Base-by-base conservation (phyloP, 2,113 vertebrate species). In the Vimba vimba region DNA sequence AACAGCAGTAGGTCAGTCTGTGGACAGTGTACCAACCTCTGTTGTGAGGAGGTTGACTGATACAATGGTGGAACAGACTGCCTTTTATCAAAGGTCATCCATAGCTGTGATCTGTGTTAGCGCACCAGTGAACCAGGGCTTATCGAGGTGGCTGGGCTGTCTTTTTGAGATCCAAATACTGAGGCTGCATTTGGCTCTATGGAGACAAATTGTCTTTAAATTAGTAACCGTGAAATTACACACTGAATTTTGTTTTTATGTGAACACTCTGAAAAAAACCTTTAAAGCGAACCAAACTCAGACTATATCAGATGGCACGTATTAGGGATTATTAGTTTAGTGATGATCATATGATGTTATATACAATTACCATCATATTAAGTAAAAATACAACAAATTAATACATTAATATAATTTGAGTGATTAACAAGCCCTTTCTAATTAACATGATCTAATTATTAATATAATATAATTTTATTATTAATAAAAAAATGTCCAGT, bases 31-130 rank as follows among this genome's bases (percentile, higher is more conserved):
- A 25, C n/a, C n/a, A 73, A 71, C 52, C 77, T 30, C 84, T 71
- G 64, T 68, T 73, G 64, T 86, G 77, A 80, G 55, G 50, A 79
- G 21, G 57, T 27, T 79, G 84, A 57, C 50, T 80, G 85, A 86
- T 57, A 81, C 30, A 73, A 82, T 79, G 45, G 79, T 27, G 45
- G 71, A 75, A 73, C 73, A 82, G 57, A 33, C 47, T n/a, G 17
- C 21, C 57, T 82, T 86, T 82, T 80, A 82, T 86, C 85, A 86
- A 86, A 86, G 85, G 79, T 86, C 69, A 86, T 71, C 39, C 36
- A 19, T 64, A 36, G 85, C 69, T 75, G 79, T 82, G 81, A 83
- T 83, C 66, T n/a, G 81, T 83, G 66, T 55, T 83, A 39, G 66
- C 7, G 30, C 69, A 52, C 39, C 39, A 52, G 57, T 69, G 30